These are phyloP conservation scores for Ectemnius lituratus DNA, from an alignment of 2,888 invertebrate species.

Conservation along the genomic window DNA sequence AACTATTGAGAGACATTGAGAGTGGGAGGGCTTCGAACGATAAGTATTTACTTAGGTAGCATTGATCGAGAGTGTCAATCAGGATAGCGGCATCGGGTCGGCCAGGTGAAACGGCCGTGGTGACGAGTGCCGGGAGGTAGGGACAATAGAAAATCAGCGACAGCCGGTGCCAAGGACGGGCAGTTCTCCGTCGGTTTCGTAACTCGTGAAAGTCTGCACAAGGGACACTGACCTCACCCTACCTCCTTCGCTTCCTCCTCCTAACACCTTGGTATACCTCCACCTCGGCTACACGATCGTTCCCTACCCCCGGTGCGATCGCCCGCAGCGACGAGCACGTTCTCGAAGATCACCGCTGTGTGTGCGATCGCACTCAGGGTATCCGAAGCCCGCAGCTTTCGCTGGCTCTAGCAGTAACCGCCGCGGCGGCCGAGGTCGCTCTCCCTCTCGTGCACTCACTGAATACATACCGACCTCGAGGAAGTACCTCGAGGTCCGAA, in stretches of 20 bases:
- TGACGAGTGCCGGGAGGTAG: slow-evolving; percentile 46
- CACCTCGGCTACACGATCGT: slow-evolving; percentile 21
- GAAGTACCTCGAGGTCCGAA: slow-evolving; percentile 59
- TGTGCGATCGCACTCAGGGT: slow-evolving; percentile 40
- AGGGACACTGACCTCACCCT: slow-evolving; percentile 77
- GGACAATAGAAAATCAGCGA: slow-evolving; percentile 76
- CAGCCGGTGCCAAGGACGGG: slow-evolving; percentile 78
- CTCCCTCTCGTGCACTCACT: slow-evolving; percentile 26
- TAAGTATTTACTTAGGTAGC: background rate
- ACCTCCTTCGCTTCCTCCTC: slow-evolving; percentile 51
- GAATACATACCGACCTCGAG: slow-evolving; percentile 60
- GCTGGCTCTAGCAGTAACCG: slow-evolving; percentile 21
- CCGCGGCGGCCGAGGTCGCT: slow-evolving; percentile 24
- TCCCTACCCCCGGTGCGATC: slow-evolving; percentile 33
- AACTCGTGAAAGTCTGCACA: slow-evolving; percentile 77
- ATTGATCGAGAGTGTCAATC: background rate
- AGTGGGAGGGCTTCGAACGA: slow-evolving; percentile 8
- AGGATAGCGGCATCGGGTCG: slow-evolving; percentile 22
- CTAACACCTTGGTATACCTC: slow-evolving; percentile 35
- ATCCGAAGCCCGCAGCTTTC: slow-evolving; percentile 47
- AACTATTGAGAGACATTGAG: no score
- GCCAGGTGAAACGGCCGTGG: slow-evolving; percentile 61
- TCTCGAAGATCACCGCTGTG: slow-evolving; percentile 15
- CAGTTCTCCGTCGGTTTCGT: slow-evolving; percentile 76
- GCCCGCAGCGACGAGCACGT: slow-evolving; percentile 41